These are phyloP conservation scores for Rana temporaria DNA, from an alignment of 2,113 vertebrate genomes.

Conservation along the genomic window DNA sequence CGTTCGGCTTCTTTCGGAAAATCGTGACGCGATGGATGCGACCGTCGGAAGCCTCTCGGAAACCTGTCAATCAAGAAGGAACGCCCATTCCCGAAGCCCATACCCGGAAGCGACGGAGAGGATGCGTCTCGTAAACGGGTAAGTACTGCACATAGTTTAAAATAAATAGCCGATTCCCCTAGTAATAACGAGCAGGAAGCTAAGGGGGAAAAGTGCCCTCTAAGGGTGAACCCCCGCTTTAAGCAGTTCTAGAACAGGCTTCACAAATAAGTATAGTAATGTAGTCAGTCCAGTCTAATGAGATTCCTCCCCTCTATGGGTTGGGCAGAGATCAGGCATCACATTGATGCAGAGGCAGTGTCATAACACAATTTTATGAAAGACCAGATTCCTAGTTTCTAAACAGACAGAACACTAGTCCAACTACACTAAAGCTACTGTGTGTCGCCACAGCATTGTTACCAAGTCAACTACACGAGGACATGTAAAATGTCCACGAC, in stretches of 20 bases:
- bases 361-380: neutral
- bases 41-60: too few species aligned
- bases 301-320: constrained; percentile 14
- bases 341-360: neutral
- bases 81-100: too few species aligned
- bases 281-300: constrained; percentile 26
- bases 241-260: neutral
- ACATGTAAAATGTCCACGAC: neutral
- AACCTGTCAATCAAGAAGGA: too few species aligned
- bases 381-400: neutral
- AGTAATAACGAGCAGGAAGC: too few species aligned
- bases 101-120: too few species aligned
- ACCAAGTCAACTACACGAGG: neutral
- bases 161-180: too few species aligned
- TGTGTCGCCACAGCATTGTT: neutral
- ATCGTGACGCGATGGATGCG: too few species aligned
- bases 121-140: too few species aligned
- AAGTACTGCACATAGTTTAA: too few species aligned
- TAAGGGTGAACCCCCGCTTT: too few species aligned
- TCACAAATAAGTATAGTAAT: constrained; percentile 11
- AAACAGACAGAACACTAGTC: neutral
- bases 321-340: neutral
- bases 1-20: too few species aligned
- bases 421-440: neutral
- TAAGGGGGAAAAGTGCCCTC: too few species aligned